These are phyloP conservation scores for Montipora foliosa DNA, from an alignment of 64 coral and sea anemone species.

Conservation along the genomic window DNA sequence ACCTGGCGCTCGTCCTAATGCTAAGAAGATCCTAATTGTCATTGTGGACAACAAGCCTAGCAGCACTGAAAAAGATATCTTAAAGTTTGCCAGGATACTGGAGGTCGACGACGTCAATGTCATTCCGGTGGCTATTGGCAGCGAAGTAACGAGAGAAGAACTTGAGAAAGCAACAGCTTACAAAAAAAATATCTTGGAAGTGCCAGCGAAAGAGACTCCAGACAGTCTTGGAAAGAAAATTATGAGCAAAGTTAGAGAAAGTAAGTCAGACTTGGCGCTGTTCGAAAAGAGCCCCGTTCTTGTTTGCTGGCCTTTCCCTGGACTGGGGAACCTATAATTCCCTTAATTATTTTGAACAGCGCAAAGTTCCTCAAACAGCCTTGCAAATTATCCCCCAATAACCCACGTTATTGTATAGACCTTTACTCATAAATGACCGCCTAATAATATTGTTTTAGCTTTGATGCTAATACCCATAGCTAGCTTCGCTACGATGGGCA, in stretches of 20 bases:
- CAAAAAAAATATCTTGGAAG: constrained; percentile 65
- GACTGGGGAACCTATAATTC: too few species aligned
- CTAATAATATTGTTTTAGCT: too few species aligned
- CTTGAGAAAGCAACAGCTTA: constrained; percentile 60
- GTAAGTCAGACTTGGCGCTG: constrained; percentile 23
- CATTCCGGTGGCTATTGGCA: constrained; percentile 81
- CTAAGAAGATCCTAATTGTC: constrained; percentile 87
- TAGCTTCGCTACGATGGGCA: too few species aligned
- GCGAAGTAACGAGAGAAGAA: constrained; percentile 52
- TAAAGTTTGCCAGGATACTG: constrained; percentile 40
- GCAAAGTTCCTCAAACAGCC: too few species aligned
- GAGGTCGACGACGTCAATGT: constrained; percentile 71
- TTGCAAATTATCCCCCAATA: too few species aligned
- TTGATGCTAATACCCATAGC: too few species aligned
- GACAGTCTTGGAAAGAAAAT: constrained; percentile 72
- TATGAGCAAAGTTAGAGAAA: constrained; percentile 66
- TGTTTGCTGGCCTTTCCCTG: too few species aligned
- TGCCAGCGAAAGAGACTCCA: constrained; percentile 45
- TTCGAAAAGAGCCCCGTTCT: too few species aligned
- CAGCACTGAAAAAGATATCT: constrained; percentile 46
- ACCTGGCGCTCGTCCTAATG: constrained; percentile 65
- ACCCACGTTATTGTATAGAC: too few species aligned
- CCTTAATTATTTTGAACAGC: too few species aligned
- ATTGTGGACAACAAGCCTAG: constrained; percentile 78
- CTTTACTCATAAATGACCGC: too few species aligned